Base-by-base conservation (phyloP, 2,888 invertebrate species). In the Koerneria pararmatus region DNA sequence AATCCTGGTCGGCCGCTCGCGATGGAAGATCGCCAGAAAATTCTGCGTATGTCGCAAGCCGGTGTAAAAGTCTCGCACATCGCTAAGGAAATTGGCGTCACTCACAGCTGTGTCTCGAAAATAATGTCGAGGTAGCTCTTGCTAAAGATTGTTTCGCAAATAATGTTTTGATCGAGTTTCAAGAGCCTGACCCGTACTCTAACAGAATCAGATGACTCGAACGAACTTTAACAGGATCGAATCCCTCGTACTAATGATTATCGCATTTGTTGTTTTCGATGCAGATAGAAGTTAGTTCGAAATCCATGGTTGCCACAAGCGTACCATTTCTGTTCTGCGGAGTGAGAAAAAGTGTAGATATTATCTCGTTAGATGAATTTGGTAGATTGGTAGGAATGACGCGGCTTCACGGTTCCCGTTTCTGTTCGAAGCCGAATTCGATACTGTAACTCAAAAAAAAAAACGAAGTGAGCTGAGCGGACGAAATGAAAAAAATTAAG, bases 1-100 rank as follows among this genome's bases (percentile, higher is more conserved):
- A 79, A 76, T 63, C 76, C 79, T 2, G 79, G 79, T 22, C 64
- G 79, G 0, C 79, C 79, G 34, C 65, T 79, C 60, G 78, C 74
- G 6, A 75, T 79, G 70, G 69, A 72, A 34, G 79, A 79, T 60
- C 72, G 79, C 5, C 69, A 73, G 41, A 69, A 69, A 49, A 79
- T 79, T 29, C 74, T 79, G 24, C 69, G 77, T 19, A 70, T 79
- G 22, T 79, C 8, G 31, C 19, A 31, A n/a, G 11, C 19, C 24
- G 4, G 1, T 2, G 3, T 4, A 24, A 35, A 58, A 54, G 78
- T 79, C 65, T 75, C 74, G 41, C 79, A 79, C 63, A 79, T 79
- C 60, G 79, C 79, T 1, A 66, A 76, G 22, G 69, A 76, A 37
- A 78, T 79, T 61, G 79, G 79, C 3, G 78, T 78, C 27, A 79